phyloP scores from a whole-genome alignment of 2,797 vertebrate species.

The Tenualosa thibaudeaui region DNA sequence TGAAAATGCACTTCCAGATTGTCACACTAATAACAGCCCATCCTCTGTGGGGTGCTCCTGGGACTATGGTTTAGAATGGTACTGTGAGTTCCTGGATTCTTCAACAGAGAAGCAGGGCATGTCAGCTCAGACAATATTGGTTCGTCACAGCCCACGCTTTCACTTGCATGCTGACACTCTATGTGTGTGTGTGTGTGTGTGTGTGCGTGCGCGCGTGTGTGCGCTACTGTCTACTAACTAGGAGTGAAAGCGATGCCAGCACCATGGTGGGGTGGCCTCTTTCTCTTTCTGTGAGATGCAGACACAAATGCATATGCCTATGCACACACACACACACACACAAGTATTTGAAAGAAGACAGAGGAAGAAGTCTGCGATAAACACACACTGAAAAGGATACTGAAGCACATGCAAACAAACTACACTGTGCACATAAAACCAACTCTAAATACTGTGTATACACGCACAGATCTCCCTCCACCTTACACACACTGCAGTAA shows the following conservation, averaged over 20 bases:
- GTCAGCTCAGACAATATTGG: background rate
- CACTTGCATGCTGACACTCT: background rate
- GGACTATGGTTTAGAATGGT: background rate
- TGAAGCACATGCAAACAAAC: background rate
- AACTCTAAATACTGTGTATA: too few species aligned
- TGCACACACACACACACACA: background rate
- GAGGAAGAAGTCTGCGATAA: background rate
- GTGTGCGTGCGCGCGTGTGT: background rate
- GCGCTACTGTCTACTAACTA: background rate
- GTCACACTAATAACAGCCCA: background rate
- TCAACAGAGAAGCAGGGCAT: background rate
- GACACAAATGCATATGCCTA: background rate
- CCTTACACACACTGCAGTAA: too few species aligned
- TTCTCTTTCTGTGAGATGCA: background rate
- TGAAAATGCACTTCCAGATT: background rate
- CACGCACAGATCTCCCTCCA: too few species aligned
- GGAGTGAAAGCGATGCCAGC: background rate
- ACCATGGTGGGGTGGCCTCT: background rate
- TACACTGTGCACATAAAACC: background rate
- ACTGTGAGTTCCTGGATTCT: background rate
- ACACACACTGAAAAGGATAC: background rate
- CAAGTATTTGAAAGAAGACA: background rate
- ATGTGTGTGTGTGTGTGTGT: slow-evolving; percentile 4
- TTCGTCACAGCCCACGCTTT: too few species aligned
- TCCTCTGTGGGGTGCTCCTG: too few species aligned